Conservation (phyloP, 2,888 invertebrate species). For the Ichneumoninae sp. region DNA sequence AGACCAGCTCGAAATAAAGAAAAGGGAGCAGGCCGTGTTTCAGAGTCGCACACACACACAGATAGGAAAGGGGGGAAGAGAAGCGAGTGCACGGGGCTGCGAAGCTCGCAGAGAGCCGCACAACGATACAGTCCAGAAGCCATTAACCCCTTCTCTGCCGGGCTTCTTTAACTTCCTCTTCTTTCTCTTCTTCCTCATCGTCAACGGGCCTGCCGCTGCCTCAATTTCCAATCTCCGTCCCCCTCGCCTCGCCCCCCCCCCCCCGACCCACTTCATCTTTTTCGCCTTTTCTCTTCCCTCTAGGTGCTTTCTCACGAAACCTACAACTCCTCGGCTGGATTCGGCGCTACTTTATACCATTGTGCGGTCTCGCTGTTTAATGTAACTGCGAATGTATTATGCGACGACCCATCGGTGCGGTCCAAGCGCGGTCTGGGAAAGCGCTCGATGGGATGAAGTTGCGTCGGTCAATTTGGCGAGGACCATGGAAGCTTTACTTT, state of each 20-base stretch:
- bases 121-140: conserved; percentile 54
- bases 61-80: not conserved
- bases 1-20: conserved; percentile 48
- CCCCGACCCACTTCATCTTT: conserved; percentile 35
- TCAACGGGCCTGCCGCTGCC: conserved; percentile 5
- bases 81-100: conserved; percentile 20
- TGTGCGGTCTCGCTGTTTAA: not conserved
- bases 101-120: conserved; percentile 33
- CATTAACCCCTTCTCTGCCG: conserved; percentile 63
- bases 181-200: conserved; percentile 38
- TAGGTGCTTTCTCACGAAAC: conserved; percentile 26
- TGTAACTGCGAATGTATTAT: not conserved
- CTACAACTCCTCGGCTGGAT: not conserved
- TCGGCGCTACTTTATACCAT: conserved; percentile 5
- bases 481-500: not conserved
- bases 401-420: not conserved
- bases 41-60: conserved; percentile 33
- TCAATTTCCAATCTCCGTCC: conserved; percentile 59
- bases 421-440: not conserved
- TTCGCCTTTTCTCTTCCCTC: conserved; percentile 8
- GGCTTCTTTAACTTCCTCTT: conserved; percentile 50
- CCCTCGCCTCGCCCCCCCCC: not conserved
- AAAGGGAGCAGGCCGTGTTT: conserved; percentile 63
- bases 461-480: conserved; percentile 1
- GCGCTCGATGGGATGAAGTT: not conserved